Percentiles rank a stretch among this genome's conserved stretches.
Evolutionary conservation across 2,888 invertebrate species (phyloP).

Genomic region (Drosophila longiperda): DNA sequence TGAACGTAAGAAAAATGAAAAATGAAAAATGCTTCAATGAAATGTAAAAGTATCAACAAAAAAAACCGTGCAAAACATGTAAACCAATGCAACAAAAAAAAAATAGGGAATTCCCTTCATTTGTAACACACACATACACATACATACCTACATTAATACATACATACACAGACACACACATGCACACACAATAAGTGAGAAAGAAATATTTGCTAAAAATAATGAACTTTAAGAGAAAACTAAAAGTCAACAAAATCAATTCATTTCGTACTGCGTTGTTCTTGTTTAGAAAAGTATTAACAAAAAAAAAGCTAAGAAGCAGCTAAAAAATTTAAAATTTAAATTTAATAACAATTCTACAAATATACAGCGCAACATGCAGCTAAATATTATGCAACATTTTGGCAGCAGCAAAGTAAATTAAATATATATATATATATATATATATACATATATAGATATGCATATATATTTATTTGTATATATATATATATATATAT

Average conservation of each 20-base stretch:
- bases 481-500: constrained; percentile 22
- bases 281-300: constrained; percentile 80
- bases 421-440: constrained; percentile 14
- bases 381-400: constrained; percentile 3
- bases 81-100: not conserved
- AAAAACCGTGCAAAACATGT: constrained; percentile 15
- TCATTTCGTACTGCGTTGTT: constrained; percentile 69
- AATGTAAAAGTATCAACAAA: constrained; percentile 29
- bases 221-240: constrained; percentile 18
- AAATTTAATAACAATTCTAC: constrained; percentile 32
- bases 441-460: not conserved
- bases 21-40: constrained; percentile 40
- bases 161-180: constrained; percentile 13
- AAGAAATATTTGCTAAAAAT: constrained; percentile 15
- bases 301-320: constrained; percentile 29
- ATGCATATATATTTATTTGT: not conserved
- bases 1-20: constrained; percentile 43
- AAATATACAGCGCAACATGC: constrained; percentile 16
- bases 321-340: constrained; percentile 16
- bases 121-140: constrained; percentile 18
- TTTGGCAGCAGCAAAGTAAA: constrained; percentile 28
- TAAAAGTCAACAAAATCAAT: constrained; percentile 21
- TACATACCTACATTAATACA: constrained; percentile 2
- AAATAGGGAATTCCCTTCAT: constrained; percentile 1
- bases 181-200: constrained; percentile 9